Conservation (phyloP, 2,113 vertebrate species). For the Apodemus speciosus region DNA sequence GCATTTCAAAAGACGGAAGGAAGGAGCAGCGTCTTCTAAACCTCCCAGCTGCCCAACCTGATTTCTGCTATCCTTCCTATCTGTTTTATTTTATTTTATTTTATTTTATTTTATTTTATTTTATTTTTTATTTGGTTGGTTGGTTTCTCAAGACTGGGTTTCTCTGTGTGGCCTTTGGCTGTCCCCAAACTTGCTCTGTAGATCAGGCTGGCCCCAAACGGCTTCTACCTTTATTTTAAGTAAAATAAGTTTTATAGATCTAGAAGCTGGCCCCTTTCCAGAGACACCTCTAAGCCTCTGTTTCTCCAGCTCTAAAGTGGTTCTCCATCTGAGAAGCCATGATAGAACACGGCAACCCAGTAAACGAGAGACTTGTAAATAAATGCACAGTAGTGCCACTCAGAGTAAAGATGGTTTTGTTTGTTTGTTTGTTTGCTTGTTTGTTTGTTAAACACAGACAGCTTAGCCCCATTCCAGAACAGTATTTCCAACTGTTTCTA, state of each 20-base stretch:
- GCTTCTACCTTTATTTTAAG: background rate
- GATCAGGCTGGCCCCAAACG: too few species aligned
- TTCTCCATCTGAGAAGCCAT: background rate
- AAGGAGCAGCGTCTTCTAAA: conserved; percentile 20
- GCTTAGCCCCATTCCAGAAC: background rate
- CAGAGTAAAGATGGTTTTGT: background rate
- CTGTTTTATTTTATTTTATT: background rate
- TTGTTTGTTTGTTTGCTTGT: background rate
- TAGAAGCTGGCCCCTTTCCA: background rate
- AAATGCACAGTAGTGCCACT: background rate
- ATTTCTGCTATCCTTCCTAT: background rate
- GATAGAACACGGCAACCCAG: background rate
- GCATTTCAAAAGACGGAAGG: conserved; percentile 5
- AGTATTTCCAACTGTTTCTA: background rate
- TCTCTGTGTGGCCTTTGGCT: background rate
- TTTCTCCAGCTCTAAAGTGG: background rate
- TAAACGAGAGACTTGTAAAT: background rate
- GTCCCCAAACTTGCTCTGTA: background rate
- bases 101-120: background rate
- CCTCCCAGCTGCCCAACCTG: background rate
- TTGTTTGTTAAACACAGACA: background rate
- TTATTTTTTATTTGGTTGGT: background rate
- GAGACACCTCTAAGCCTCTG: background rate
- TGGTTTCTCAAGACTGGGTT: background rate
- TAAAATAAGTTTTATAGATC: background rate